phyloP scores from a whole-genome alignment of 2,113 vertebrate species.

The Entomyzon cyanotis region DNA sequence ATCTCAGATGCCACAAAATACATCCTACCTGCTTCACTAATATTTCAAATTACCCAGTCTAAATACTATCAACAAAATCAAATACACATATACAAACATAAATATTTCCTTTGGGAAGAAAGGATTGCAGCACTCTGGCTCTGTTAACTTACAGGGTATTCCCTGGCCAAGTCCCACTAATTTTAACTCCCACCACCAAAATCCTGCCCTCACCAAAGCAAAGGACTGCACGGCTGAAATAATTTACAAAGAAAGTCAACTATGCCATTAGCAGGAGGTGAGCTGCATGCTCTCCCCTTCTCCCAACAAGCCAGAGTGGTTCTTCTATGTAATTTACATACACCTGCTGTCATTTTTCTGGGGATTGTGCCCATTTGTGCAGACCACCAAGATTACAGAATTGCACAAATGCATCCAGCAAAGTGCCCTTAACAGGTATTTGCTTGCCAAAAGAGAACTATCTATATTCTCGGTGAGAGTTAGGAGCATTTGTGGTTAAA shows the following conservation, averaged over 20 bases:
- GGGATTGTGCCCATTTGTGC: neutral
- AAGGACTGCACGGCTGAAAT: neutral
- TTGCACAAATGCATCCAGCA: neutral
- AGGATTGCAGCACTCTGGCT: neutral
- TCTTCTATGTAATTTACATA: neutral
- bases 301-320: neutral
- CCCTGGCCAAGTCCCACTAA: neutral
- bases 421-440: neutral
- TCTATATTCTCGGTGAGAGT: neutral
- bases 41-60: neutral
- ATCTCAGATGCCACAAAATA: neutral
- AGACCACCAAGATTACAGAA: slow-evolving; percentile 6
- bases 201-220: neutral
- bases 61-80: neutral
- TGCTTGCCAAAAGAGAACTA: neutral
- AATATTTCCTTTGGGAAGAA: neutral
- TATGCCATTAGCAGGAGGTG: neutral
- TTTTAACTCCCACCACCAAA: neutral
- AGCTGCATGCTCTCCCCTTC: neutral
- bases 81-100: neutral
- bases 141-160: neutral
- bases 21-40: neutral
- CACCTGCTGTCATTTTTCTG: neutral
- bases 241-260: neutral
- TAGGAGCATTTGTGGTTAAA: neutral